Base-by-base conservation (phyloP, 2,113 vertebrate species). In the Dicrurus megarhynchus region DNA sequence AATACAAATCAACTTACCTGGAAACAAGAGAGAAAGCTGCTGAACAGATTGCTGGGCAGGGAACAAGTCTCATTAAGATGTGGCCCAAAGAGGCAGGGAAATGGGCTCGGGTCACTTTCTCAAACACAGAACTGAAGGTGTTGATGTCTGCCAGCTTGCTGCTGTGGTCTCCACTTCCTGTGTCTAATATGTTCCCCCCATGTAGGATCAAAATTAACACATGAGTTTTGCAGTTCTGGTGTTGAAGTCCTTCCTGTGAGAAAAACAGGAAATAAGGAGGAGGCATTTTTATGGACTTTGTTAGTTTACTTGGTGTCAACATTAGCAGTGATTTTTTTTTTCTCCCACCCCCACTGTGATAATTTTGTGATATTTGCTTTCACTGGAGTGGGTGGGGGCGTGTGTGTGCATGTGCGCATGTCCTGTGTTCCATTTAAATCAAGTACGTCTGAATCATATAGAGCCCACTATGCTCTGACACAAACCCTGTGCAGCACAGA, bases 11-110 rank as follows among this genome's bases (percentile, higher is more conserved):
- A 63, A 98, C 99, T 99, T 97, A 99, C 99, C 99, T 99, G 77
- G 99, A 99, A 94, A 99, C 98, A 56, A 99, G 98, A 9, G 99
- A 99, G 98, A 99, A 99, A 83, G 99, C 99, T 83, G 99, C 98
- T 1, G 99, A 98, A 64, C 99, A 99, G 96, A 99, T 98, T 19
- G 99, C 98, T 10, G 99, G 99, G 96, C 99, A 99, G 18, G 99
- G 98, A 95, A 99, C 99, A 44, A 99, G 98, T 76, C 98, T 99
- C 95, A 99, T 98, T 89, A 98, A 98, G 96, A 99, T 98, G 41
- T 99, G 99, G 41, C 99, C 98, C 30, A 98, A 97, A 28, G 98
- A 99, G 0, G 99, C 98, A 16, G 99, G 98, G 95, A 99, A 99
- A 93, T 99, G 99, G 12, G 98, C 99, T 17, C 81, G 98, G 2